phyloP scores from a whole-genome alignment of 2,888 invertebrate genomes.

The Patella depressa region DNA sequence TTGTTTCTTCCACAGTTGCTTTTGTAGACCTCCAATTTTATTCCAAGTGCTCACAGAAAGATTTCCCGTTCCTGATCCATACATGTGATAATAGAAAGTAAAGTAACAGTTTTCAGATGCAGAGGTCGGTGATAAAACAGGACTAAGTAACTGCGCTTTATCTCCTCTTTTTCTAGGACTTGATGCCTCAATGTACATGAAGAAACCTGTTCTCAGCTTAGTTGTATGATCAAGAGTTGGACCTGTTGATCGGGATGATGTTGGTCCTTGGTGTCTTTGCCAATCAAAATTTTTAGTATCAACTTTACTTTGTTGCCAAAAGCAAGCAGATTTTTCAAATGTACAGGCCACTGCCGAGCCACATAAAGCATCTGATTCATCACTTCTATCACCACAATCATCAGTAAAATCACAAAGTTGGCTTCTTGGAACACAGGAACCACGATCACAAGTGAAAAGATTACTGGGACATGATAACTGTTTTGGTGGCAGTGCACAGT shows the following conservation, averaged over 20 bases:
- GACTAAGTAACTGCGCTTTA: slow-evolving; percentile 64
- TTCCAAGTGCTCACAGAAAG: slow-evolving; percentile 55
- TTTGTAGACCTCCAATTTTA: slow-evolving; percentile 36
- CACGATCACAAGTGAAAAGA: slow-evolving; percentile 49
- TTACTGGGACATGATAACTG: slow-evolving; percentile 43
- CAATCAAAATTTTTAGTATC: slow-evolving; percentile 54
- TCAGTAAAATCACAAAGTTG: slow-evolving; percentile 62
- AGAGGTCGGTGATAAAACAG: slow-evolving; percentile 39
- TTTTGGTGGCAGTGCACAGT: slow-evolving; percentile 52
- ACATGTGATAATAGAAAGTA: slow-evolving; percentile 61
- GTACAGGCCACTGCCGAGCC: slow-evolving; percentile 47
- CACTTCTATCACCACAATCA: slow-evolving; percentile 63
- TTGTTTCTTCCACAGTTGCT: slow-evolving; percentile 47
- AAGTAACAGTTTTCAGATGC: slow-evolving; percentile 43
- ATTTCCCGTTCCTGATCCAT: slow-evolving; percentile 54
- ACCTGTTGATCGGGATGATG: slow-evolving; percentile 46
- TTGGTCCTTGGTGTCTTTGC: slow-evolving; percentile 45
- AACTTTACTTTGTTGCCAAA: slow-evolving; percentile 56
- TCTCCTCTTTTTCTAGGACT: slow-evolving; percentile 53
- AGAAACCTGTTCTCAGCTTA: slow-evolving; percentile 54
- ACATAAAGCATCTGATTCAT: slow-evolving; percentile 51
- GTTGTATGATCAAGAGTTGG: slow-evolving; percentile 56
- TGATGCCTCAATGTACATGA: slow-evolving; percentile 63
- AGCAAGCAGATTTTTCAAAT: slow-evolving; percentile 63
- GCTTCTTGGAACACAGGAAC: slow-evolving; percentile 56